Base-by-base conservation (phyloP, 1,140 invertebrate species). In the Drosophila mojavensis region DNA sequence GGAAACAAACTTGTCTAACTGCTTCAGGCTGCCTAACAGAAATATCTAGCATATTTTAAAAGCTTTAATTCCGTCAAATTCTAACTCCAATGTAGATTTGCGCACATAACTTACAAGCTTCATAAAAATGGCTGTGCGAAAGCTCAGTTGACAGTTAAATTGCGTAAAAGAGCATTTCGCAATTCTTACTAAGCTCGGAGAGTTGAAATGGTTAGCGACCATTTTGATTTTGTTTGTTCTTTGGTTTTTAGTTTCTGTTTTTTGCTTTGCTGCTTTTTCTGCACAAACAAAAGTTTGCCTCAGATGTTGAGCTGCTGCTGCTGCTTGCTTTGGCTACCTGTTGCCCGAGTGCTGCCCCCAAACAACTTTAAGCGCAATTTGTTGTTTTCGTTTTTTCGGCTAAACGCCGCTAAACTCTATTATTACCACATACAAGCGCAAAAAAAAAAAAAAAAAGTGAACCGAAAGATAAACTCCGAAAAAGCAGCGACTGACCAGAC, bases 401-500 rank as follows among this genome's bases (percentile, higher is more conserved):
- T 69, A 62, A 74, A 74, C 71, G 50, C 56, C 54, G 58, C 65
- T 74, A 56, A 62, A 69, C 65, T 74, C 45, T 69, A 67, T 60
- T 73, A 73, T 60, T 67, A 73, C 39, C 28, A 26, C 55, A 54
- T 33, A 64, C 26, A 76, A 79, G 39, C 53, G 60, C 55, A 78
- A 70, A 5, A 4, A 28, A 28, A 4, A 28, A 30, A 30, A 30
- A 30, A 30, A 30, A 60, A 53, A 53, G 51, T 60, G 65, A 67
- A 51, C 33, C 43, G 51, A 72, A 67, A 80, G 58, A 66, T 36
- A 51, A 69, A 63, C 53, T 61, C 66, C 50, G 28, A 30, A 67
- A 56, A 67, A 71, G 39, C 60, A 56, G 47, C 60, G 2, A 56
- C 45, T 39, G 81, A 67, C 17, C 39, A 65, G 47, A 79, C 54